Conservation (phyloP, 2,888 invertebrate genomes). For the Drosophila fulvimacula region DNA sequence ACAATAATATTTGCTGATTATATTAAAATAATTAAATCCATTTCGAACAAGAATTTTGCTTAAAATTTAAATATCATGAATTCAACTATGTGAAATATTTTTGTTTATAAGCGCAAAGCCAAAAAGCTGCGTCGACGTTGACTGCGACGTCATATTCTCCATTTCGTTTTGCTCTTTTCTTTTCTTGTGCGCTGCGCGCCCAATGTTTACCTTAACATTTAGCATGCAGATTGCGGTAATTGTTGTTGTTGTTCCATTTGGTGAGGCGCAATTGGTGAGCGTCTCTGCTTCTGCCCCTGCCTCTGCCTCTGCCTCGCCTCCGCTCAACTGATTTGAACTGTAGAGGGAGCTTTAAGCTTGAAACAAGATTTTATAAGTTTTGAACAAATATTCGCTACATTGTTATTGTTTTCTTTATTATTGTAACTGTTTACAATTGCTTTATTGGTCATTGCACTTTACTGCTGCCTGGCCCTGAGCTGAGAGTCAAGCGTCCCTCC, state of each 20-base stretch:
- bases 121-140: constrained; percentile 10
- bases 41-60: not conserved
- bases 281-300: not conserved
- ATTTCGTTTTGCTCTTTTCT: constrained; percentile 2
- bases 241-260: constrained; percentile 34
- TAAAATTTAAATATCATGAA: not conserved
- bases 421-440: constrained; percentile 15
- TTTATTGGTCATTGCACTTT: constrained; percentile 58
- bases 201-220: constrained; percentile 54
- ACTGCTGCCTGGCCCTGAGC: constrained; percentile 26
- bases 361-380: constrained; percentile 25
- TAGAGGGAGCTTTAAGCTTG: constrained; percentile 21
- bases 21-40: not conserved
- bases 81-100: not conserved
- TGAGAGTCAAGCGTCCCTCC: constrained; percentile 10
- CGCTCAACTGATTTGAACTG: not conserved
- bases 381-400: constrained; percentile 26
- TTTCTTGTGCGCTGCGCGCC: not conserved
- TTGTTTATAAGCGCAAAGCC: constrained; percentile 13
- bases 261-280: constrained; percentile 39
- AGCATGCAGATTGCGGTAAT: constrained; percentile 40
- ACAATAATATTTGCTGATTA: not conserved
- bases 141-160: constrained; percentile 28
- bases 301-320: not conserved
- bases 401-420: not conserved